These are phyloP conservation scores for Daphoenositta chrysoptera DNA, from an alignment of 2,113 vertebrate species.

Conservation along the genomic window DNA sequence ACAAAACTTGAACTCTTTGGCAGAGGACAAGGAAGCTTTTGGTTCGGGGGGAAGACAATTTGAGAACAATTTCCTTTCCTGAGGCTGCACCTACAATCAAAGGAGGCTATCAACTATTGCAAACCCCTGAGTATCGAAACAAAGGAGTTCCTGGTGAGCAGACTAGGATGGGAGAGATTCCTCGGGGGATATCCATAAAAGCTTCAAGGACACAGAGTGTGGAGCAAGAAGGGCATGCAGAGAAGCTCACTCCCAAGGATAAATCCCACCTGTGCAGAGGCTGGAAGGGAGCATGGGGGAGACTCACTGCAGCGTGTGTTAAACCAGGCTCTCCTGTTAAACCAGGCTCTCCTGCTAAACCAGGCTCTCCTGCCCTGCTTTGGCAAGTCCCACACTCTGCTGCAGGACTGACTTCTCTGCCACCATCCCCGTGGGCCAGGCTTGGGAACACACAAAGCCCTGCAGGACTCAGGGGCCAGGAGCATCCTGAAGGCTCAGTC, in stretches of 20 bases:
- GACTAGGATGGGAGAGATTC: not conserved
- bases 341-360: not conserved
- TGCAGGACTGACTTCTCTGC: not conserved
- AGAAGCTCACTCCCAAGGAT: not conserved
- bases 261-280: not conserved
- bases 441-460: not conserved
- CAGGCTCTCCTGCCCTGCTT: rapidly evolving
- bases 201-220: not conserved
- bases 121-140: not conserved
- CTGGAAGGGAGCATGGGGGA: not conserved
- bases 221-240: not conserved
- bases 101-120: not conserved
- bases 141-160: not conserved
- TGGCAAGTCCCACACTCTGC: not conserved
- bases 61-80: not conserved
- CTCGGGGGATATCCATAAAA: not conserved
- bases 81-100: not conserved
- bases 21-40: not conserved
- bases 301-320: not conserved
- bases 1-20: not conserved
- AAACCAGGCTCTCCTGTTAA: not conserved
- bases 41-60: not conserved
- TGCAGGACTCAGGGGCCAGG: not conserved
- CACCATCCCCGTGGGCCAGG: rapidly evolving
- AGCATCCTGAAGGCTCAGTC: not conserved